Conservation (phyloP, 1,140 invertebrate species). For the Drosophila rufa region DNA sequence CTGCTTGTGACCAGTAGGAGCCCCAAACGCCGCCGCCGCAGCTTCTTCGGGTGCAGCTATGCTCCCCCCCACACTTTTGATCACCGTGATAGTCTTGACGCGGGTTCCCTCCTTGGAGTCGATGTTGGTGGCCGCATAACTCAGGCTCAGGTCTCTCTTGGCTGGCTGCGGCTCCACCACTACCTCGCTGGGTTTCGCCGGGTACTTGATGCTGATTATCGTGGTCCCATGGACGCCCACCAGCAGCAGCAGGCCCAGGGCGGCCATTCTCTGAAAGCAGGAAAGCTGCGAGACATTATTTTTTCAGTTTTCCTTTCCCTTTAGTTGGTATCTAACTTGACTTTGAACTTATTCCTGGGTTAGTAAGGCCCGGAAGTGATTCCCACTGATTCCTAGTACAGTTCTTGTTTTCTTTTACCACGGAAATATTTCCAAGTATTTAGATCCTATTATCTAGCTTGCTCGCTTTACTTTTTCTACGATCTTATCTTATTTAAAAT, state of each 20-base stretch:
- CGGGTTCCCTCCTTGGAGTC: slow-evolving; percentile 84
- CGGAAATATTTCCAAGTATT: background rate
- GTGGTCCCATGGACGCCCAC: slow-evolving; percentile 71
- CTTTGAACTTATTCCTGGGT: slow-evolving; percentile 42
- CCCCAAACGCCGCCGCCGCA: slow-evolving; percentile 18
- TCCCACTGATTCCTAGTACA: background rate
- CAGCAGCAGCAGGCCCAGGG: slow-evolving; percentile 63
- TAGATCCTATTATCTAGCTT: background rate
- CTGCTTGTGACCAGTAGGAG: slow-evolving; percentile 31
- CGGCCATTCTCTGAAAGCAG: slow-evolving; percentile 59
- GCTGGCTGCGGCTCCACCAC: slow-evolving; percentile 55
- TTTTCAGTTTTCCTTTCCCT: background rate
- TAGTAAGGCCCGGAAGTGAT: slow-evolving; percentile 43
- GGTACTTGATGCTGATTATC: slow-evolving; percentile 77
- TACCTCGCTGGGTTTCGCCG: slow-evolving; percentile 39
- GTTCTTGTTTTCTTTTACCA: background rate
- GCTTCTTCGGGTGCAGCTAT: slow-evolving; percentile 34
- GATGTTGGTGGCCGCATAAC: slow-evolving; percentile 83
- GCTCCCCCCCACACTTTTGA: slow-evolving; percentile 73
- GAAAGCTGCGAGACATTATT: slow-evolving; percentile 1
- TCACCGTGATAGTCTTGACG: slow-evolving; percentile 83
- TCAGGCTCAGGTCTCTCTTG: slow-evolving; percentile 78
- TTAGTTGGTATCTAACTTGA: background rate
- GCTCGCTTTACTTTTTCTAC: background rate
- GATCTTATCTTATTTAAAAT: background rate